phyloP scores from a whole-genome alignment of 2,113 vertebrate species.

The Heloderma charlesbogerti region DNA sequence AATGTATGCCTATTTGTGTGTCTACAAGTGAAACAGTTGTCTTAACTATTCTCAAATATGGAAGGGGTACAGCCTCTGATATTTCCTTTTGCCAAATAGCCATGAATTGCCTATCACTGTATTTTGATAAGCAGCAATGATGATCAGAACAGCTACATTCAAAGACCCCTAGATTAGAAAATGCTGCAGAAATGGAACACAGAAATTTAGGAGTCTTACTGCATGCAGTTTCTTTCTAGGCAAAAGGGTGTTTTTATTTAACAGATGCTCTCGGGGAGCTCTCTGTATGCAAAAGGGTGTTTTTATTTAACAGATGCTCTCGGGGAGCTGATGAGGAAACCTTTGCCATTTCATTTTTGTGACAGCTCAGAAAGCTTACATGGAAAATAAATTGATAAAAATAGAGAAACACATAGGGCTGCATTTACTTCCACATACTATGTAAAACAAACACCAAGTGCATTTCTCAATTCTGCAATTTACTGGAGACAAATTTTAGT shows the following conservation, averaged over 20 bases:
- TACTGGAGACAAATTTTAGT: neutral
- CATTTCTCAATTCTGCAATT: neutral
- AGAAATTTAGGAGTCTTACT: neutral
- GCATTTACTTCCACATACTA: neutral
- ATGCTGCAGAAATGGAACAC: neutral
- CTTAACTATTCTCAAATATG: neutral
- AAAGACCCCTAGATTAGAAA: neutral
- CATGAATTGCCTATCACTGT: too few species aligned
- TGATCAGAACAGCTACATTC: neutral
- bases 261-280: neutral
- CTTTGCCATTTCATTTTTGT: neutral
- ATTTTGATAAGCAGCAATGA: neutral
- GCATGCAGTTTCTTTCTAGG: neutral
- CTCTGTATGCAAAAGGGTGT: neutral
- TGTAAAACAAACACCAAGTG: neutral
- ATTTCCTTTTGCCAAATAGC: neutral
- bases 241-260: neutral
- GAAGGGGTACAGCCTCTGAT: neutral
- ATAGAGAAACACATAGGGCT: neutral
- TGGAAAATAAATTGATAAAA: neutral
- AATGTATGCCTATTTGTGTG: too few species aligned
- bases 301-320: neutral
- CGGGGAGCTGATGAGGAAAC: neutral
- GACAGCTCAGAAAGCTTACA: neutral
- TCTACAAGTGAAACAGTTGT: too few species aligned